phyloP scores from a whole-genome alignment of 2,113 vertebrate species.

The Azemiops feae region DNA sequence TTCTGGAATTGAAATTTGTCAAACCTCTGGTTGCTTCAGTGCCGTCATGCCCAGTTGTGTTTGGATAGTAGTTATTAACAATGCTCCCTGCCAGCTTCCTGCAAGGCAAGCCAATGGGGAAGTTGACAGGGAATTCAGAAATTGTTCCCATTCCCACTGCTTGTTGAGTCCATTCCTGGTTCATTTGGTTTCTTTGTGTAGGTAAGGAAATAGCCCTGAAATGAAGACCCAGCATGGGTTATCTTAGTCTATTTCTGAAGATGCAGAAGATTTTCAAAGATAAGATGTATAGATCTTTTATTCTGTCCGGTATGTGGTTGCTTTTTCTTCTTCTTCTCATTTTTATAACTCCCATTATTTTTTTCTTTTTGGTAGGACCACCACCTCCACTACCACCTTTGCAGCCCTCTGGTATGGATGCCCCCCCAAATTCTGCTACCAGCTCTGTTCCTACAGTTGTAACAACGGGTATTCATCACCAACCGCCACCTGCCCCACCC shows the following conservation, averaged over 20 bases:
- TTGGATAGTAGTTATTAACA: background rate
- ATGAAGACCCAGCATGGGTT: background rate
- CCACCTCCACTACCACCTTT: conserved; percentile 92
- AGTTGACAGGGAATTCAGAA: background rate
- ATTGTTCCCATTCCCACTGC: background rate
- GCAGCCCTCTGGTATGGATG: conserved; percentile 93
- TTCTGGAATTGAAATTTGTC: background rate
- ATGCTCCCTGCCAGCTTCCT: background rate
- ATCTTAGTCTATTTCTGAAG: background rate
- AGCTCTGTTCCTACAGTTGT: conserved; percentile 94
- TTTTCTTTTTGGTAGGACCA: conserved; percentile 76
- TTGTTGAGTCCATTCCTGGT: background rate
- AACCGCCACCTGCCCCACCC: conserved; percentile 83
- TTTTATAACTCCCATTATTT: conserved; percentile 35
- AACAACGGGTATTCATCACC: conserved; percentile 90
- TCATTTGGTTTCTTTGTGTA: background rate
- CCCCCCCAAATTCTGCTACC: conserved; percentile 90
- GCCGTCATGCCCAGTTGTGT: background rate
- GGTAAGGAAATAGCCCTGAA: background rate
- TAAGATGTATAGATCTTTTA: background rate
- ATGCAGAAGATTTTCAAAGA: background rate
- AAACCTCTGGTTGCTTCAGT: background rate
- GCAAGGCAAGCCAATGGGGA: background rate
- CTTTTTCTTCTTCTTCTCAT: conserved; percentile 23
- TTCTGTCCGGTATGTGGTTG: background rate